Evolutionary conservation across 2,113 vertebrate species (phyloP).

Genomic region (Theristicus caerulescens): DNA sequence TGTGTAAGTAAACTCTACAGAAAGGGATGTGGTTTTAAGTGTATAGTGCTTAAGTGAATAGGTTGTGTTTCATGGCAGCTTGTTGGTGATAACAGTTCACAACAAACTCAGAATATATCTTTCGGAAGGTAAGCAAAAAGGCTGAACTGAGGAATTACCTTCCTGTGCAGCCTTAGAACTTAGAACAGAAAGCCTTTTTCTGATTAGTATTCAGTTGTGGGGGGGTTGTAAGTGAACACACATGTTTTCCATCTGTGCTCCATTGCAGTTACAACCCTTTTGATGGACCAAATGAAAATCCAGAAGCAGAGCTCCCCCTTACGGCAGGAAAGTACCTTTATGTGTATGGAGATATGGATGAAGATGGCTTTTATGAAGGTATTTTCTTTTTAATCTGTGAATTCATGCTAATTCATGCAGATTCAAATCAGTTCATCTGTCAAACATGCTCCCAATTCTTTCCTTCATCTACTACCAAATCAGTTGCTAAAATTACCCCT

Average conservation of each 20-base stretch:
- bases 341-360: conserved; percentile 97
- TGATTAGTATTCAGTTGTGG: background rate
- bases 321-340: conserved; percentile 97
- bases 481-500: conserved; percentile 18
- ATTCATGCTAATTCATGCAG: background rate
- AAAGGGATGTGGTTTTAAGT: background rate
- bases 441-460: background rate
- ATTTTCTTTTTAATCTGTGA: background rate
- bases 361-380: conserved; percentile 99
- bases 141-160: background rate
- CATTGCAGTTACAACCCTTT: conserved; percentile 92
- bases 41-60: rapidly evolving
- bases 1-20: background rate
- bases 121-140: background rate
- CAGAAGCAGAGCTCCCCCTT: conserved; percentile 96
- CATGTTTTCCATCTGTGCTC: background rate
- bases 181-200: background rate
- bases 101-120: background rate
- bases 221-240: background rate
- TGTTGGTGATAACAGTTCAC: background rate
- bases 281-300: conserved; percentile 97
- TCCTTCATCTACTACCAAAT: background rate
- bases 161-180: background rate
- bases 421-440: background rate
- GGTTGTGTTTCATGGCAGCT: background rate